A percentile compares a stretch with the other conserved stretches of the same genome.
Evolutionary conservation across 2,113 vertebrate species (phyloP).

Genomic region (human (Homo sapiens)): DNA sequence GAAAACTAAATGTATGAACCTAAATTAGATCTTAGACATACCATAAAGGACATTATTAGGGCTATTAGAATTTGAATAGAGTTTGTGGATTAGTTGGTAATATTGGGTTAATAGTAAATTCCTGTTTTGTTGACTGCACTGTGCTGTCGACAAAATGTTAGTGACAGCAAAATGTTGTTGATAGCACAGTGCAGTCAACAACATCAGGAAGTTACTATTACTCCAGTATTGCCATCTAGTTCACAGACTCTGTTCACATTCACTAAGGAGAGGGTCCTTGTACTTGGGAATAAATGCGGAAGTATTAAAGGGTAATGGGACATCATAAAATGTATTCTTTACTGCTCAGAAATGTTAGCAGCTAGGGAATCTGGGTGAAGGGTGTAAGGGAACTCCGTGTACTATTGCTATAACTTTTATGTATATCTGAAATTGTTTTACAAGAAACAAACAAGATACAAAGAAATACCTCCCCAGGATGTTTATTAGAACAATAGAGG

Average conservation of each 20-base stretch:
- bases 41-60: background rate
- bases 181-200: no score
- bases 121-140: background rate
- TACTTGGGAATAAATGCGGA: background rate
- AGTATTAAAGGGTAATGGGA: background rate
- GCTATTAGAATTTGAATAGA: background rate
- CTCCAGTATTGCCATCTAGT: no score
- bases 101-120: background rate
- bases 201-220: no score
- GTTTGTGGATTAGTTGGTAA: background rate
- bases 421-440: constrained; percentile 3
- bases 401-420: background rate
- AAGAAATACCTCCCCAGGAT: constrained; percentile 56
- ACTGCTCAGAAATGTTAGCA: background rate
- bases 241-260: no score
- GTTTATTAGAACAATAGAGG: constrained; percentile 67
- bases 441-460: background rate
- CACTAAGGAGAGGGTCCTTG: background rate
- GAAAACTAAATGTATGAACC: background rate
- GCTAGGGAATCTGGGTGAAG: background rate
- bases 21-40: background rate
- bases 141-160: no score
- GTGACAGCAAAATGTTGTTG: no score
- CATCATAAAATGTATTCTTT: background rate
- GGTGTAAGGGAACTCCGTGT: background rate